Evolutionary conservation across 2,113 vertebrate genomes (phyloP), one percentile per base, ranked within the genome.

Genomic region (Pipa parva): DNA sequence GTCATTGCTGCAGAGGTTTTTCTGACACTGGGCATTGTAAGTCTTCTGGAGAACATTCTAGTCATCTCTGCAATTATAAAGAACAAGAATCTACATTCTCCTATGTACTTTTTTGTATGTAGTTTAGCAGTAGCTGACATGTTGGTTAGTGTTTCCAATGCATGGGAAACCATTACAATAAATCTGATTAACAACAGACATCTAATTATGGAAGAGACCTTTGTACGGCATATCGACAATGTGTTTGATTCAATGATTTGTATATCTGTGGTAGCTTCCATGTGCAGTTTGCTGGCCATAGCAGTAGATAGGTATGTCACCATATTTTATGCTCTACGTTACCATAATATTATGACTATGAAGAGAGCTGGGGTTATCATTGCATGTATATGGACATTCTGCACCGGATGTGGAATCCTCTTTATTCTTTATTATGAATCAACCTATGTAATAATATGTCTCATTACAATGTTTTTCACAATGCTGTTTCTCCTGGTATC

Each of bases 51-150:
- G 84, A 99, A 97, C 76, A 92, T 97, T 76, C 72, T 99, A 68
- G 95, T 99, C 59, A 94, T 98, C 71, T 83, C 84, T 27, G 92
- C 93, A 65, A 90, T 98, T 12, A 65, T 92, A 37, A 97, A 93
- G 79, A 99, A 96, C 84, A 96, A 92, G 84, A 97, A 97, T 80
- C 84, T 99, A 60, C 96, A 98, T 75, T 97, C 92, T 0, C 95
- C 94, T 33, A 97, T 99, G 96, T 97, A 98, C 77, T 94, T 95
- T 76, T 99, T 97, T 48, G 87, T 98, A 61, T 95, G 95, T 84
- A 98, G 95, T 65, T 80, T 98, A 75, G 96, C 95, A 0, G 92
- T 95, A 25, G 95, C 96, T 1, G 95, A 98, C 82, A 93, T 97
- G 95, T 76, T 98, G 74, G 93, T 98, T 71, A 95, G 95, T 52